These are phyloP conservation scores for Fratercula arctica DNA, from an alignment of 2,797 vertebrate genomes.

Conservation along the genomic window DNA sequence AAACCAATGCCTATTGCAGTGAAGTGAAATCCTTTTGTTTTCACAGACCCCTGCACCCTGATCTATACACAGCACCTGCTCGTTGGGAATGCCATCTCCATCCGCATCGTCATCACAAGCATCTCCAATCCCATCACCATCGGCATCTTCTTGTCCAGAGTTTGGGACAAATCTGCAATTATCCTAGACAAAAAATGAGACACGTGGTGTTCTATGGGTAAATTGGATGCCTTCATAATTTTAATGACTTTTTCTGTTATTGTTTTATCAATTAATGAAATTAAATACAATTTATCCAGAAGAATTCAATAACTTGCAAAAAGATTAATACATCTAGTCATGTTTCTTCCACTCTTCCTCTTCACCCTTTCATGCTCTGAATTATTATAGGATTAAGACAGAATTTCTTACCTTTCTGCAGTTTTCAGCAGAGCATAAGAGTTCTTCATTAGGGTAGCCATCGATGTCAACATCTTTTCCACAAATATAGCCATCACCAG, in stretches of 20 bases:
- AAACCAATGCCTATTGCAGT: background rate
- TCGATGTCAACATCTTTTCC: slow-evolving; percentile 97
- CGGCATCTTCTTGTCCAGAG: slow-evolving; percentile 97
- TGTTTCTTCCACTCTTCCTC: background rate
- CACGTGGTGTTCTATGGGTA: background rate
- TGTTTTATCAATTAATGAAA: background rate
- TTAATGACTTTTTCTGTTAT: background rate
- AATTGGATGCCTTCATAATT: background rate
- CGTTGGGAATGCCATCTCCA: slow-evolving; percentile 93
- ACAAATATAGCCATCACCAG: slow-evolving; percentile 94
- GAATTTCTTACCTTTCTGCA: slow-evolving; percentile 88
- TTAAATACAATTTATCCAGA: background rate
- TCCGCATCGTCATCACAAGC: slow-evolving; percentile 95
- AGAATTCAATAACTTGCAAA: background rate
- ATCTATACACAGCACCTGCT: slow-evolving; percentile 81
- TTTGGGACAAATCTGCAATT: slow-evolving; percentile 95
- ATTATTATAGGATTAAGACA: background rate
- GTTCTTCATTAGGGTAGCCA: slow-evolving; percentile 95
- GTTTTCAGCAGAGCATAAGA: slow-evolving; percentile 85
- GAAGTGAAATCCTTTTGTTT: background rate
- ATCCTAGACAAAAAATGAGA: slow-evolving; percentile 78
- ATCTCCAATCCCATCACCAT: slow-evolving; percentile 88
- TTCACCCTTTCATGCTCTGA: background rate
- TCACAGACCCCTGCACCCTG: background rate
- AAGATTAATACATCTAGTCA: background rate